Conservation (phyloP, 2,113 vertebrate genomes). For the Lophura nycthemera region DNA sequence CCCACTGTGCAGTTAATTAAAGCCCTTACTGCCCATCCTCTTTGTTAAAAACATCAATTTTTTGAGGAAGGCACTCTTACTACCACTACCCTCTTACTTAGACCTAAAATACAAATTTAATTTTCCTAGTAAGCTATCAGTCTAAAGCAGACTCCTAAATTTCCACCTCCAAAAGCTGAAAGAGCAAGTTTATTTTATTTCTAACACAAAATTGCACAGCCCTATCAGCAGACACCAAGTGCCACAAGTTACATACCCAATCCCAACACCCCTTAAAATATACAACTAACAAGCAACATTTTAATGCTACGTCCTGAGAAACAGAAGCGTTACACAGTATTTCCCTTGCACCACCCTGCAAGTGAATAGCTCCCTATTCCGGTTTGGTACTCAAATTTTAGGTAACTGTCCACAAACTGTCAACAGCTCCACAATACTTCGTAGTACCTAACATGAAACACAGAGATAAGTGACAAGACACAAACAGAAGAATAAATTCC, state of each 20-base stretch:
- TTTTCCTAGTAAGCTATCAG: neutral
- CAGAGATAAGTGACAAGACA: neutral
- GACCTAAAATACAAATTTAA: neutral
- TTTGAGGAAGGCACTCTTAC: neutral
- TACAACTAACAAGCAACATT: neutral
- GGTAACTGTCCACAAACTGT: neutral
- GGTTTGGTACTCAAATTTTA: neutral
- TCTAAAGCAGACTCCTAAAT: neutral
- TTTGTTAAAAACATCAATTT: neutral
- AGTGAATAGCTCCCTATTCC: neutral
- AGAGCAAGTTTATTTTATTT: neutral
- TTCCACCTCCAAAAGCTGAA: neutral
- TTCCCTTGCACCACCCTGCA: neutral
- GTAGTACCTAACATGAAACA: rapidly evolving
- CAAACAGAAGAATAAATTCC: neutral
- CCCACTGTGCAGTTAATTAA: neutral
- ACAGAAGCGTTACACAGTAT: rapidly evolving
- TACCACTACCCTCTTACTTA: neutral
- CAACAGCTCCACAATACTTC: neutral
- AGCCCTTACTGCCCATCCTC: neutral
- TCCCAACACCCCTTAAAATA: neutral
- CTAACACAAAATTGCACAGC: rapidly evolving
- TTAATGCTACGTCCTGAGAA: neutral
- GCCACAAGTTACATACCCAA: neutral
- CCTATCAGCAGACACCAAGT: neutral